These are phyloP conservation scores for Polypterus senegalus DNA, from an alignment of 2,113 vertebrate genomes.

Conservation along the genomic window DNA sequence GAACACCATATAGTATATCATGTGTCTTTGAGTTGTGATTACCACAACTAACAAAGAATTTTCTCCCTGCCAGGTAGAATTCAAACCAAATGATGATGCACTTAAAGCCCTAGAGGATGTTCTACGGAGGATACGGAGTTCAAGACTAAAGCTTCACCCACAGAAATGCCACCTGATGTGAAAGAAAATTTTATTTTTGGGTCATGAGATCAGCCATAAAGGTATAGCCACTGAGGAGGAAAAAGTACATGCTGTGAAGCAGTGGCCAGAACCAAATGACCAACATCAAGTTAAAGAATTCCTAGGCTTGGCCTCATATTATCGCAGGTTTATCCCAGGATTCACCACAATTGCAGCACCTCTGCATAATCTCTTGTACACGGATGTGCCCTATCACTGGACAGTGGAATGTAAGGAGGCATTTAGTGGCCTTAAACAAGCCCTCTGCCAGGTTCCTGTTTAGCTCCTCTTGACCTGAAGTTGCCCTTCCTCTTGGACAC, in stretches of 20 bases:
- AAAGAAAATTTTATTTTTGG: background rate
- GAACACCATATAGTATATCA: too few relatives aligned
- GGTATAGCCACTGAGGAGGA: background rate
- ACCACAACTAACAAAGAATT: too few relatives aligned
- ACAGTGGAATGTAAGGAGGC: too few relatives aligned
- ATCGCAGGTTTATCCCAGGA: background rate
- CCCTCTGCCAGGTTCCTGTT: too few relatives aligned
- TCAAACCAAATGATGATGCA: too few relatives aligned
- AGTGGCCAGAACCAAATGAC: background rate
- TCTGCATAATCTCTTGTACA: background rate
- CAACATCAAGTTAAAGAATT: background rate
- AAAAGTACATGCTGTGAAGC: background rate
- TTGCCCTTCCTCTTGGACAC: too few relatives aligned
- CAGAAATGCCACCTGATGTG: background rate
- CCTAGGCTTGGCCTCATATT: background rate
- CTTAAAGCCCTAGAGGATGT: too few relatives aligned
- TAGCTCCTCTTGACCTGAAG: too few relatives aligned
- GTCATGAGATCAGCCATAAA: background rate
- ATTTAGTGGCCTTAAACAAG: too few relatives aligned
- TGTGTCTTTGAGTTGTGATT: too few relatives aligned
- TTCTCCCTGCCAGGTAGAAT: too few relatives aligned
- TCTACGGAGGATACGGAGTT: too few relatives aligned
- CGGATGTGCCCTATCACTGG: background rate
- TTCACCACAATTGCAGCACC: background rate
- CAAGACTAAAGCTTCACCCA: background rate